Percentiles rank a stretch among this genome's conserved stretches.
phyloP scores from a whole-genome alignment of 2,113 vertebrate genomes.

The Narcine bancroftii region DNA sequence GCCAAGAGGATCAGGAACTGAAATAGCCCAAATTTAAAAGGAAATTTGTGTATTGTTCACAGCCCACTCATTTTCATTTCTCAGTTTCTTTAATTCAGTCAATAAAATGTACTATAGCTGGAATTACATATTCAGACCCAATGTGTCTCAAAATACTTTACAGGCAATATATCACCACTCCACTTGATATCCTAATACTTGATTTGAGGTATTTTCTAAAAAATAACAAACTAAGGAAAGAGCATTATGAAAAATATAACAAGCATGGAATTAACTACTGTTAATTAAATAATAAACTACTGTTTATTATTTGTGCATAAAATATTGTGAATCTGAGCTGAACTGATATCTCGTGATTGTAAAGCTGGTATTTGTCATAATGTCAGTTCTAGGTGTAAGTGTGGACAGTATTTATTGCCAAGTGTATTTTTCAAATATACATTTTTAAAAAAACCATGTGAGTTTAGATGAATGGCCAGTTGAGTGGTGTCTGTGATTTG shows the following conservation, averaged over 20 bases:
- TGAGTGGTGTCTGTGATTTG: slow-evolving; percentile 2
- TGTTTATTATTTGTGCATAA: slow-evolving; percentile 24
- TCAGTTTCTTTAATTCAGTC: neutral
- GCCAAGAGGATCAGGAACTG: no score
- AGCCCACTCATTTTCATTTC: neutral
- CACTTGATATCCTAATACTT: no score
- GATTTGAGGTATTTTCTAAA: no score
- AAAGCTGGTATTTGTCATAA: neutral
- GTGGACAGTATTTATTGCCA: slow-evolving; percentile 21
- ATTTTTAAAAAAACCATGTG: no score
- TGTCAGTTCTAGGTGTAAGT: neutral
- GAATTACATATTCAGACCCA: neutral
- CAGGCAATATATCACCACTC: no score
- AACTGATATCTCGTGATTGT: neutral
- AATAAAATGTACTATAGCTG: neutral
- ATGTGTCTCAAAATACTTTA: neutral
- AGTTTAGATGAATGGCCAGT: neutral
- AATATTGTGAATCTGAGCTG: neutral
- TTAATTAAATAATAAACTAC: no score
- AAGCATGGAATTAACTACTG: no score
- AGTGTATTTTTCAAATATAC: slow-evolving; percentile 9
- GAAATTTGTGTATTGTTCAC: neutral
- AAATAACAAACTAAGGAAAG: no score
- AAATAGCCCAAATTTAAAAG: neutral
- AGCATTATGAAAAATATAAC: no score